Base-by-base conservation (phyloP, 2,113 vertebrate genomes). In the Eublepharis macularius region DNA sequence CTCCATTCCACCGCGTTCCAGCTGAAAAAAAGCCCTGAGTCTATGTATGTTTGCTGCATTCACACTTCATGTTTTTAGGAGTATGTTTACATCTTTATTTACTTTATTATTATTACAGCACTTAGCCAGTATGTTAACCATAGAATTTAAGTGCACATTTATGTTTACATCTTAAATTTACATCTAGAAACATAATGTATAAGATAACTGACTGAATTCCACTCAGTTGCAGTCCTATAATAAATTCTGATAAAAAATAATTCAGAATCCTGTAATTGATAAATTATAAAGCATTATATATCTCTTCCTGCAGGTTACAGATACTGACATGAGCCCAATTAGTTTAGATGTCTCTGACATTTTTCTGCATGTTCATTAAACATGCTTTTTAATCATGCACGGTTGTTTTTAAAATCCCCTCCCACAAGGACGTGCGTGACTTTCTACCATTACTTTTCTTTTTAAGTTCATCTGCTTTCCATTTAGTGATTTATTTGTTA, bases 361-460 rank as follows among this genome's bases (percentile, higher is more conserved):
- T 87, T 89, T 77, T 47, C 81, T 87, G 36, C 45, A 72, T 47
- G 90, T 72, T 47, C 54, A 66, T 92, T 84, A 88, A 93, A 91
- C 90, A 17, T 70, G 47, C 34, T 73, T 24, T 91, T 90, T 88
- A 92, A 86, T 51, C 65, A 81, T 49, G 86, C 86, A 78, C 72
- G n/a, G 66, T 47, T 54, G 81, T 82, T 83, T 63, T 89, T 76
- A 63, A 41, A 69, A 11, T 39, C 32, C 60, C 57, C 60, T 76
- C 82, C 73, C 13, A 49, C 29, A 68, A 68, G 4, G 34, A 66
- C 34, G 43, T 76, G 60, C 13, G 60, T 84, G 57, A 84, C 74
- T 66, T 76, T 36, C 39, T 66, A 39, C 41, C 72, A 84, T 76
- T 36, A 89, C 70, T 69, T 68, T 34, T 41, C 9, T 49, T 49